phyloP scores from a whole-genome alignment of 1,140 invertebrate genomes.

The Apis cerana region DNA sequence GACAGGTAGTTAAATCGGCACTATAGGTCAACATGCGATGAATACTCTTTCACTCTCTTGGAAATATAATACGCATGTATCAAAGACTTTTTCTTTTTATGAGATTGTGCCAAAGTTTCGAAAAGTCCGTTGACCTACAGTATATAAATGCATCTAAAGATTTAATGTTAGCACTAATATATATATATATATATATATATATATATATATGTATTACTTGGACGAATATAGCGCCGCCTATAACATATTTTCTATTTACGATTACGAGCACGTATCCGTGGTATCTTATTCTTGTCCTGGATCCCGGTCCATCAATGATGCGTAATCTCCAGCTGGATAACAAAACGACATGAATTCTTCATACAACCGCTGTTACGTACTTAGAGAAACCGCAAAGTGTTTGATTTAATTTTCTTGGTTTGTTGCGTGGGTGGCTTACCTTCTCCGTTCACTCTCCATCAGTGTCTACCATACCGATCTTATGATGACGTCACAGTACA shows the following conservation, averaged over 20 bases:
- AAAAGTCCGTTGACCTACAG: conserved; percentile 34
- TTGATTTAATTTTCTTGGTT: conserved; percentile 47
- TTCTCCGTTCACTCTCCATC: conserved; percentile 33
- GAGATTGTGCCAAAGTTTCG: conserved; percentile 25
- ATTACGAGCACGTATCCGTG: conserved; percentile 14
- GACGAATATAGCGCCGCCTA: conserved; percentile 17
- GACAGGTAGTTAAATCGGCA: conserved; percentile 38
- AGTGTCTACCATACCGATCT: conserved; percentile 26
- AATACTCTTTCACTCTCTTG: not conserved
- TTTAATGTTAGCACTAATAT: not conserved
- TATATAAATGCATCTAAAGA: not conserved
- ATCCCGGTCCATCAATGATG: conserved; percentile 28
- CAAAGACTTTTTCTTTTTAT: not conserved
- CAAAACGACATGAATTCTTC: conserved; percentile 56
- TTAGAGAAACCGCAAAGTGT: conserved; percentile 63
- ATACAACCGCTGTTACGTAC: conserved; percentile 51
- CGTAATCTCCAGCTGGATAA: conserved; percentile 53
- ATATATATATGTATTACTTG: not conserved
- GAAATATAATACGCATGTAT: not conserved
- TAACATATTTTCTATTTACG: conserved; percentile 37
- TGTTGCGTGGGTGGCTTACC: conserved; percentile 48
- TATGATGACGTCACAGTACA: conserved; percentile 51
- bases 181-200: not conserved
- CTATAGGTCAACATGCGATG: not conserved
- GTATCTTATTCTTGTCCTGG: conserved; percentile 31